Base-by-base conservation (phyloP, 2,113 vertebrate genomes). In the Syngnathus scovelli region DNA sequence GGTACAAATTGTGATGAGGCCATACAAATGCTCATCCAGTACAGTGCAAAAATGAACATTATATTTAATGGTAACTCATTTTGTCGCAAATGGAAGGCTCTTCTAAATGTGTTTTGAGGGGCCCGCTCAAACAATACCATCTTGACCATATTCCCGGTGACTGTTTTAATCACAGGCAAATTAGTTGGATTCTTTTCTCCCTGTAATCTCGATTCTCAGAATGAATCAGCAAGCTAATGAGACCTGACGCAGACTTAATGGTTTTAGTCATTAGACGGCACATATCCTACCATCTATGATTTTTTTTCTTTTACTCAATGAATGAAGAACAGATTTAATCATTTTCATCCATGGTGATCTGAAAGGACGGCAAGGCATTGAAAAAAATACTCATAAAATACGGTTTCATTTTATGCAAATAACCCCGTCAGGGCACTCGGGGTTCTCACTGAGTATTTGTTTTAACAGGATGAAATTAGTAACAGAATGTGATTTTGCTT, bases 141-240 rank as follows among this genome's bases (percentile, higher is more conserved):
- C 4, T 12, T 23, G 52, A 27, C 9, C 7, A 23, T 55, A 55
- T 55, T 72, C 64, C 16, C 49, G 60, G 74, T 65, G 39, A 67
- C 62, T 44, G 36, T 54, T 74, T 13, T 19, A 44, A 27, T 64
- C 15, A 59, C 38, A 36, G 4, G 5, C n/a, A 77, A 78, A 72
- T 78, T 21, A 63, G 2, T 55, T 23, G 1, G 9, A 1, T 37
- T 76, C 58, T 63, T 59, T n/a, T 65, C 68, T 52, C 68, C 52
- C 54, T 46, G 33, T 23, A 41, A 62, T 65, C 69, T 36, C 3
- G 44, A 33, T 46, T n/a, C 66, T 72, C 48, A 61, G 4, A 61
- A 72, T 71, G 68, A 67, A 61, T 70, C 36, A 56, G 48, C 23
- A 7, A 6, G n/a, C 38, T 54, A 82, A 84, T 78, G 55, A 76